Evolutionary conservation across 2,113 vertebrate species (phyloP).

Genomic region (Tamias sibiricus): DNA sequence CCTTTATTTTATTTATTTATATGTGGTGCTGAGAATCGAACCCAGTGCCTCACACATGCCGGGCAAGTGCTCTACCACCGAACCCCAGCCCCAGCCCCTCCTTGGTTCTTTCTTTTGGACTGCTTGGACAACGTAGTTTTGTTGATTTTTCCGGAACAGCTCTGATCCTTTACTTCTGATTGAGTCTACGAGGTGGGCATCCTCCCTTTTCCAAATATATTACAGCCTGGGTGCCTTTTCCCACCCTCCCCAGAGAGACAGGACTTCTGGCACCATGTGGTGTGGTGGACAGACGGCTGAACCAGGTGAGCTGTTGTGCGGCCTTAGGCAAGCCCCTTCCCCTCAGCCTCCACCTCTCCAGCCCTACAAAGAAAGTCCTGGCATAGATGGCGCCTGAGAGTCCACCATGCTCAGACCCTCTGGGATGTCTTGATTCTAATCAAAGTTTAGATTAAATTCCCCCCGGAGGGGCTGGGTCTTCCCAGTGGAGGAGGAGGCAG

Average conservation of each 20-base stretch:
- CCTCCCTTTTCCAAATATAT: background rate
- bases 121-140: background rate
- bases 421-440: conserved; percentile 35
- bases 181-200: background rate
- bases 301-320: background rate
- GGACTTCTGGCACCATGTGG: background rate
- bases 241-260: background rate
- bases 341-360: background rate
- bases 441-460: conserved; percentile 12
- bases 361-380: background rate
- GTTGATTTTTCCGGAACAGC: background rate
- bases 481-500: background rate
- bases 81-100: too few species aligned
- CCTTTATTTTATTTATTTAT: too few species aligned
- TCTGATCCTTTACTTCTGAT: background rate
- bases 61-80: too few species aligned
- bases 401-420: background rate
- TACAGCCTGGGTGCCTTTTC: background rate
- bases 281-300: too few species aligned
- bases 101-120: background rate
- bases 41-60: too few species aligned
- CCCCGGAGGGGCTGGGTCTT: conserved; percentile 41
- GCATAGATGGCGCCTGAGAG: background rate
- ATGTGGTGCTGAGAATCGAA: too few species aligned
- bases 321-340: background rate